Percentiles rank a stretch among this genome's conserved stretches.
These are phyloP conservation scores for Graphium colonna DNA, from an alignment of 2,888 invertebrate species.

Conservation along the genomic window DNA sequence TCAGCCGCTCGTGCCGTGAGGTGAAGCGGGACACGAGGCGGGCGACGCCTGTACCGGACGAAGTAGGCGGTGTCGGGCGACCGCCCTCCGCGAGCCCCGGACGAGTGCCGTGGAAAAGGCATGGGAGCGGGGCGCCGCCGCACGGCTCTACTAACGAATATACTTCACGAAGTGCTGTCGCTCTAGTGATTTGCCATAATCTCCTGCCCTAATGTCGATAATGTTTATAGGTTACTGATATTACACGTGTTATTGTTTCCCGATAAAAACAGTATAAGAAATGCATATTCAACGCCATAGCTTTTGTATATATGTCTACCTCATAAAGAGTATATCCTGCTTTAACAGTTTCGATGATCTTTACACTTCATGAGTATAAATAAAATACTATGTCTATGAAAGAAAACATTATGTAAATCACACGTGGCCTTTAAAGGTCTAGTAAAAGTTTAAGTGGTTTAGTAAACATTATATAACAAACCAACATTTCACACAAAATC, in stretches of 20 bases:
- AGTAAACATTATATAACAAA: no score
- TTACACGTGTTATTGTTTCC: no score
- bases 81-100: slow-evolving; percentile 76
- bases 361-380: no score
- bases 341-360: no score
- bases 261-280: no score
- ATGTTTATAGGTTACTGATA: slow-evolving; percentile 9
- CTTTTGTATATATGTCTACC: not conserved
- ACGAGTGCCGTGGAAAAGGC: slow-evolving; percentile 66
- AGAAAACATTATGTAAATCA: no score
- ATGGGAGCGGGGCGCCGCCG: slow-evolving; percentile 70
- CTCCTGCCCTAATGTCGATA: slow-evolving; percentile 42
- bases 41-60: slow-evolving; percentile 77
- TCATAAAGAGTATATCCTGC: no score
- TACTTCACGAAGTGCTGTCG: slow-evolving; percentile 72
- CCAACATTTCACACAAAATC: no score
- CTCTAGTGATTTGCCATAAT: slow-evolving; percentile 55
- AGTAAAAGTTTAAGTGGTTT: no score
- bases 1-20: slow-evolving; percentile 53
- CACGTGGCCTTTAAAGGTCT: no score
- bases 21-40: slow-evolving; percentile 74
- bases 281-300: no score
- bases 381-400: no score
- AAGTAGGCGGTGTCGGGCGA: slow-evolving; percentile 77
- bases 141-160: slow-evolving; percentile 71